Conservation (phyloP, 2,888 invertebrate species). For the Drosophila aldrichi region DNA sequence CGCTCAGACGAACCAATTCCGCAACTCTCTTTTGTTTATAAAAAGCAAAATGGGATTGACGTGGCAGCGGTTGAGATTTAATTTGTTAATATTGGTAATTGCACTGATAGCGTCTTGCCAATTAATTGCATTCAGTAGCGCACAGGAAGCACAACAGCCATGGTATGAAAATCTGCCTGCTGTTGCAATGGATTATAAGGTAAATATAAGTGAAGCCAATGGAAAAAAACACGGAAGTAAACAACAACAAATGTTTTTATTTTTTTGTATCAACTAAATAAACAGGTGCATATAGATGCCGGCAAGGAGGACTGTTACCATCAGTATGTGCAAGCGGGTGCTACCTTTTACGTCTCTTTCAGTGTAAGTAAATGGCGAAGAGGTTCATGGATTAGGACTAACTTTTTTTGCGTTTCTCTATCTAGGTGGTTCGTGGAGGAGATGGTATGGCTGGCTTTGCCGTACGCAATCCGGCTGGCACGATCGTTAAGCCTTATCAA, state of each 20-base stretch:
- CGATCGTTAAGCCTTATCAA: conserved; percentile 94
- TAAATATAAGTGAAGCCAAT: conserved; percentile 4
- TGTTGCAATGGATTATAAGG: conserved; percentile 97
- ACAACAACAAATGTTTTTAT: conserved; percentile 13
- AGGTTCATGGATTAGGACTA: not conserved
- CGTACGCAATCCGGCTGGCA: conserved; percentile 93
- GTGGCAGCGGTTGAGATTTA: conserved; percentile 80
- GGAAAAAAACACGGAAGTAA: conserved; percentile 3
- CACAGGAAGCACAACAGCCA: conserved; percentile 87
- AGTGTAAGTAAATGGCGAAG: conserved; percentile 88
- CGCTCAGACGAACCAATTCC: conserved; percentile 23
- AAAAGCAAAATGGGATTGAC: conserved; percentile 80
- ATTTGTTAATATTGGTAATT: conserved; percentile 49
- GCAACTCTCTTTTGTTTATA: conserved; percentile 55
- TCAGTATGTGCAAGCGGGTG: conserved; percentile 96
- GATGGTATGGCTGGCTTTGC: conserved; percentile 98
- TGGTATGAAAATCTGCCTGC: conserved; percentile 96
- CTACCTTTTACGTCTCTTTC: conserved; percentile 96
- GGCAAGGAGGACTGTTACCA: conserved; percentile 98
- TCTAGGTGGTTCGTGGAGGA: conserved; percentile 94
- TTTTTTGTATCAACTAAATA: not conserved
- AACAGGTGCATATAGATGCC: conserved; percentile 92
- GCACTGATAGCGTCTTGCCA: conserved; percentile 48
- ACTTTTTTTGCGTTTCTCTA: not conserved
- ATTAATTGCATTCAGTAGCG: conserved; percentile 52